Base-by-base conservation (phyloP, 1,140 invertebrate genomes). In the Calycopis cecrops region DNA sequence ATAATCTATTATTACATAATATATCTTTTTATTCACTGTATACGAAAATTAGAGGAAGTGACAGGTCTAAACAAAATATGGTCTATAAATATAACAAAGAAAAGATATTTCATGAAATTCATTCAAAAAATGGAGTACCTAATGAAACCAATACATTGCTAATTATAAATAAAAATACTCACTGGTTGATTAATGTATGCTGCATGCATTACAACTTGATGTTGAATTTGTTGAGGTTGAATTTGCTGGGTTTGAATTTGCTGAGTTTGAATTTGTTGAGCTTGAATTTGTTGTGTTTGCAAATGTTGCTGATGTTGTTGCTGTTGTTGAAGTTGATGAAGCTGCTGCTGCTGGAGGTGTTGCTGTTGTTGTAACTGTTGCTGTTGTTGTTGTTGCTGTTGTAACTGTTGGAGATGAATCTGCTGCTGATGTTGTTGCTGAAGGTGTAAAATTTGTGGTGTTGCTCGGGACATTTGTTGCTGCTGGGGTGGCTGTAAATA, bases 171-270 rank as follows among this genome's bases (percentile, higher is more conserved):
- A 3, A n/a, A 49, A 34, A 4, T 47, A 74, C 75, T 80, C 58
- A 82, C 79, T 50, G 67, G 40, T 68, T 84, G 81, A 65, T 85
- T 86, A 16, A 86, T 82, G 48, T 86, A 86, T 8, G 79, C 73
- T 12, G 80, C 72, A 60, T 86, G 83, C 83, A 85, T 86, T 11
- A 86, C 81, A 62, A 85, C 79, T 68, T 84, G 79, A 44, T 83
- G 83, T 67, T 76, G 78, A 55, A 74, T 76, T 58, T 75, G 81
- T 52, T 81, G 73, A 7, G 64, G 64, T 35, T 76, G 75, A 54
- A 77, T 71, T 47, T 76, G 76, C 16, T 71, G 72, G 38, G 88
- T 88, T 57, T 71, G 63, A 33, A 72, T 67, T 40, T 87, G 70
- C 55, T 83, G 79, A 52, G 82, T 79, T 52, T 84, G 84, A 18